Base-by-base conservation (phyloP, 2,888 invertebrate genomes). In the Torymus texanus region DNA sequence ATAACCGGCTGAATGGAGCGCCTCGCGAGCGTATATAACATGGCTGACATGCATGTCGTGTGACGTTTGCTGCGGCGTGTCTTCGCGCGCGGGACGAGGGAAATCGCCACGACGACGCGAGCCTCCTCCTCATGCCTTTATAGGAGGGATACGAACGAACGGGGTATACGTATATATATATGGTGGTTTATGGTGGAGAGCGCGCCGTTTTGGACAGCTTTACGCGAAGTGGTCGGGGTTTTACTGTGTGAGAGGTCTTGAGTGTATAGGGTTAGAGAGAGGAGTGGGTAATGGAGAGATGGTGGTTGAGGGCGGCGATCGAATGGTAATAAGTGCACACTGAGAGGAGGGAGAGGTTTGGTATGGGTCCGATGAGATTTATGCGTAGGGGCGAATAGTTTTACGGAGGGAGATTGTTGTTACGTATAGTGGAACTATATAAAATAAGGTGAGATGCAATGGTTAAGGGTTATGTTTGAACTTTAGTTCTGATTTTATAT, bases 171-270 rank as follows among this genome's bases (percentile, higher is more conserved):
- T 3, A 8, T 41, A 8, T 1, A 55, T 55, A 8, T 21, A 8
- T 29, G 16, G 16, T 56, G 56, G 63, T 73, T 63, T 65, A 74
- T 58, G 56, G 41, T 11, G 8, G 41, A 41, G 41, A 5, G 1
- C 14, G 41, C 41, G 4, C 14, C 63, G 66, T 74, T 58, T 66
- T 51, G 61, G 67, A 75, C 61, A 68, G 61, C 67, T 75, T 75
- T 67, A 24, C 13, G 61, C 10, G 10, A 29, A n/a, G n/a, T 51
- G 16, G 62, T 29, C 29, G 13, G n/a, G 24, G 18, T 66, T 66
- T 66, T 66, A 55, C 16, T 14, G 62, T n/a, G 62, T n/a, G 55
- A 3, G 21, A 71, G 72, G 16, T 29, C 63, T 62, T 29, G 21
- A 21, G 21, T 21, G 21, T 21, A 21, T 21, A 21, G 21, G 21